Evolutionary conservation across 1,140 invertebrate genomes (phyloP).

Genomic region (roundworm (Caenorhabditis elegans)): DNA sequence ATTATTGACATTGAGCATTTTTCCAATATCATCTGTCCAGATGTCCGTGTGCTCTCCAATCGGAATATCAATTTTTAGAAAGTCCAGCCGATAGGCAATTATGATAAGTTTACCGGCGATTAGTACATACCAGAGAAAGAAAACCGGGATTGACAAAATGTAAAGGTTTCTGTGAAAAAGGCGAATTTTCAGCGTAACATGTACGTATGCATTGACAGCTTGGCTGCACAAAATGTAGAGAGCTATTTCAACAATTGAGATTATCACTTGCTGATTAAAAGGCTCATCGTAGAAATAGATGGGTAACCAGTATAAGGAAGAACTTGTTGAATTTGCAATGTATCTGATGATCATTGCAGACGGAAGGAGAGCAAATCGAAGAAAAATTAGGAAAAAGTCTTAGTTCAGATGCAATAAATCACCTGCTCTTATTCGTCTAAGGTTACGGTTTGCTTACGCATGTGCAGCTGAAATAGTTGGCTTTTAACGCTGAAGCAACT

Average conservation of each 20-base stretch:
- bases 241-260: background rate
- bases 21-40: background rate
- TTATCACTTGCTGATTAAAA: background rate
- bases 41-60: background rate
- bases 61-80: background rate
- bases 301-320: background rate
- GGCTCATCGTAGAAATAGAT: background rate
- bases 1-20: background rate
- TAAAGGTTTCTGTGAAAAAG: background rate
- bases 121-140: background rate
- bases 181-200: background rate
- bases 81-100: background rate
- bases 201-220: background rate
- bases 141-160: background rate
- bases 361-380: too few relatives aligned
- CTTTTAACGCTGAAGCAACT: too few relatives aligned
- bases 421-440: too few relatives aligned
- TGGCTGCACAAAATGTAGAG: background rate
- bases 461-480: too few relatives aligned
- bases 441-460: too few relatives aligned
- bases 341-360: too few relatives aligned
- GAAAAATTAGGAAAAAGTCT: too few relatives aligned
- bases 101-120: background rate
- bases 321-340: too few relatives aligned
- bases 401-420: too few relatives aligned